Base-by-base conservation (phyloP, 2,888 invertebrate genomes). In the Ichneumoninae sp. region DNA sequence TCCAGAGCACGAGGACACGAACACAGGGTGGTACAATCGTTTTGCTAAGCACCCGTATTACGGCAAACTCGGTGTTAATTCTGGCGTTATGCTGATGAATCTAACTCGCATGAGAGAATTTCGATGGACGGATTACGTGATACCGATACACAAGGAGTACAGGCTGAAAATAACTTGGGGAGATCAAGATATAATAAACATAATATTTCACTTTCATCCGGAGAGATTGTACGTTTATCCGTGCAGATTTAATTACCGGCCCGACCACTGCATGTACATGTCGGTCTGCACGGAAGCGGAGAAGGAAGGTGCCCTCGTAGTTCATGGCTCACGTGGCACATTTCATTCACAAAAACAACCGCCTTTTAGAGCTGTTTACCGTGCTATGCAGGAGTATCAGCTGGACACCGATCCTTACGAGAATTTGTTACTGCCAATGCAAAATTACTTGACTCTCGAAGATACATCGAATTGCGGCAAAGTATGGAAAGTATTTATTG, bases 51-150 rank as follows among this genome's bases (percentile, higher is more conserved):
- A 99, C 95, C 99, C 99, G 0, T 99, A 96, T 93, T 98, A 98
- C 95, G 98, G 98, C 83, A 96, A 96, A 93, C 94, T 97, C 92
- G 99, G 99, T 82, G 96, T 99, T 0, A 99, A 99, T 94, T 98
- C 99, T 0, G 99, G 99, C 52, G 98, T 99, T 0, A 99, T 99
- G 98, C 94, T 99, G 73, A 99, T 99, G 99, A 98, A 99, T 94
- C 94, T 99, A 75, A 98, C 98, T 0, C 95, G 98, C 90, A 98
- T 99, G 97, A 95, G 98, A 84, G 94, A 95, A 40, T 98, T 98
- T 90, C 95, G 96, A 36, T 99, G 99, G 98, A 96, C 96, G 83
- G 95, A 97, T 84, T 97, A 97, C 92, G 96, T 98, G 40, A 95
- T 97, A 86, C 97, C 98, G 3, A 97, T 98, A 88, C 97, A 98